Evolutionary conservation across 2,113 vertebrate genomes (phyloP).

Genomic region (Ammodytes marinus): DNA sequence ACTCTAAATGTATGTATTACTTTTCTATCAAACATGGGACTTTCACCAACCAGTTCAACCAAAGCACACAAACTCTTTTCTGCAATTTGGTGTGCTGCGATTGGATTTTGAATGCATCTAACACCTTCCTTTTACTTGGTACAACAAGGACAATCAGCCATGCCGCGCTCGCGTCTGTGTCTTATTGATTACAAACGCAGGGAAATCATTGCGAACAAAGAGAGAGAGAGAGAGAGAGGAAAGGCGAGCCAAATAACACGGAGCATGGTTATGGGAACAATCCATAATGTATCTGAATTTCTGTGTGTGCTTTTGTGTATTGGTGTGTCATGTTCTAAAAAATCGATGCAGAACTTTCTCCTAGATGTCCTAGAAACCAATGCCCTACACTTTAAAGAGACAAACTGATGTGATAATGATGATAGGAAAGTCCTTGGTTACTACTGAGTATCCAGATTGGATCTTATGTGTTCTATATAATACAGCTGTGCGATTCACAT

Average conservation of each 20-base stretch:
- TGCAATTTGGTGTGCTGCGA: slow-evolving; percentile 29
- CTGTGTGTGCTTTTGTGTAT: slow-evolving; percentile 21
- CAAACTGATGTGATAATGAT: slow-evolving; percentile 27
- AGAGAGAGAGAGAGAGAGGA: neutral
- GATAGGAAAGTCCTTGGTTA: neutral
- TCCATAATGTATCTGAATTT: slow-evolving; percentile 66
- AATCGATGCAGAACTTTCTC: slow-evolving; percentile 31
- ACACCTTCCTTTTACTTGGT: slow-evolving; percentile 31
- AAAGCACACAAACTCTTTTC: neutral
- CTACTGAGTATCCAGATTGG: neutral
- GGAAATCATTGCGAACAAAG: slow-evolving; percentile 71
- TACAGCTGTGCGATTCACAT: neutral
- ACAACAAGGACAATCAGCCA: slow-evolving; percentile 64
- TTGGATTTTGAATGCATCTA: slow-evolving; percentile 45
- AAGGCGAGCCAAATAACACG: slow-evolving; percentile 49
- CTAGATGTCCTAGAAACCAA: slow-evolving; percentile 10
- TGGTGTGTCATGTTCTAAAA: slow-evolving; percentile 22
- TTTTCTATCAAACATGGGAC: neutral
- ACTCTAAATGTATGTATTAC: neutral
- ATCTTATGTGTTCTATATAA: neutral
- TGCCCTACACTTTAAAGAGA: neutral
- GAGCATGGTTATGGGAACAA: slow-evolving; percentile 75
- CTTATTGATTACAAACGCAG: slow-evolving; percentile 67
- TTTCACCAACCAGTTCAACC: neutral
- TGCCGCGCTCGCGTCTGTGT: slow-evolving; percentile 48